Base-by-base conservation (phyloP, 2,113 vertebrate species). In the Scophthalmus maximus region DNA sequence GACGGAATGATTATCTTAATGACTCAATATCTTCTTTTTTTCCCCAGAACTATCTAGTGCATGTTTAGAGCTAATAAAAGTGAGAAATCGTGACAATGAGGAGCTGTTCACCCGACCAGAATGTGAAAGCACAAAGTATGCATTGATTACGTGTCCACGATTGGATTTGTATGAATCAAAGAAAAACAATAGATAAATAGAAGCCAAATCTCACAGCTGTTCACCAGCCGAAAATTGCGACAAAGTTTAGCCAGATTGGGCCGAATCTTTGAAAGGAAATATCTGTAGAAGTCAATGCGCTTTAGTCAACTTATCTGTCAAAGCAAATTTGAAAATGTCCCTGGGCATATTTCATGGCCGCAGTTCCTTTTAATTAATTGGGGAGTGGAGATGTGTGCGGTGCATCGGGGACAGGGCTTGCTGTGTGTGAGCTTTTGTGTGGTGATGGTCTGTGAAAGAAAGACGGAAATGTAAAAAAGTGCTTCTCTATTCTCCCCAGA, bases 311-410 rank as follows among this genome's bases (percentile, higher is more conserved):
- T 77, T 76, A 67, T 79, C 70, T 49, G 58, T 87, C 75, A 81
- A 76, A 87, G 85, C 74, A 76, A 75, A 83, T 87, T 85, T 85
- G 26, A 74, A 84, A 84, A 79, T 18, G 17, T 57, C 82, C 76
- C 30, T 3, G 22, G 63, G 85, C 72, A 62, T 82, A 73, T 86
- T 86, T 84, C 65, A 57, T 58, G 29, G 60, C 66, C 58, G 38
- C 58, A 49, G 12, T 85, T 61, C 62, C 42, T 84, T 32, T 87
- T 67, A 61, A 81, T 85, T 88, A 82, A 87, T 86, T 78, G 57
- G 76, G 72, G 76, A 66, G 63, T 78, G 76, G 65, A 82, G 67
- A 60, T 56, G 66, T 74, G 64, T 66, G 60, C 51, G 9, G 23
- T 42, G 52, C 46, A 32, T 65, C 27, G 32, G 47, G n/a, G n/a